Percentiles rank a stretch among this genome's conserved stretches.
phyloP scores from a whole-genome alignment of 1,140 invertebrate species.

The Rhynchophorus ferrugineus region DNA sequence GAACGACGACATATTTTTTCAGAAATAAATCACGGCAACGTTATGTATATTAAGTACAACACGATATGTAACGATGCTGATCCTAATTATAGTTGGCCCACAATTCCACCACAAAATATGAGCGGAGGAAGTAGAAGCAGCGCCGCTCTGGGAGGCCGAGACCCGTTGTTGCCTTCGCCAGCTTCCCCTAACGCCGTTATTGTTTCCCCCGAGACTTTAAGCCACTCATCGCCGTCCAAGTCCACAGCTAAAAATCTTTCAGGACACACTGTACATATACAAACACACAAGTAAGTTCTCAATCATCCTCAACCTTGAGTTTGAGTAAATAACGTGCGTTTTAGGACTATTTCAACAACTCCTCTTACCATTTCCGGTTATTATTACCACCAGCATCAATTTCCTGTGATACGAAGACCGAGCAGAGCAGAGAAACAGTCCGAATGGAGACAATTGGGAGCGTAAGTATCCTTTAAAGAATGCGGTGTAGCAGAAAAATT shows the following conservation, averaged over 20 bases:
- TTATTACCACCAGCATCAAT: constrained; percentile 30
- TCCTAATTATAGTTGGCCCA: constrained; percentile 44
- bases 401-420: constrained; percentile 37
- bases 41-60: too few species aligned
- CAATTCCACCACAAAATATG: constrained; percentile 51
- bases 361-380: constrained; percentile 31
- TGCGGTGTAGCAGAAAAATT: too few species aligned
- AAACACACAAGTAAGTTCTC: constrained; percentile 17
- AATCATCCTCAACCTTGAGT: not conserved
- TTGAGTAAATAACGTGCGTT: not conserved
- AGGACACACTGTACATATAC: constrained; percentile 20
- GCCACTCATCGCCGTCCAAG: constrained; percentile 47
- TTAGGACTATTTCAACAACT: constrained; percentile 18
- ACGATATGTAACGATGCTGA: not conserved
- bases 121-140: constrained; percentile 48
- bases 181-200: constrained; percentile 62
- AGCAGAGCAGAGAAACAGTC: constrained; percentile 44
- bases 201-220: constrained; percentile 64
- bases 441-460: constrained; percentile 44
- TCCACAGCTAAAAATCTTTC: constrained; percentile 16
- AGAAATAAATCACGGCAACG: too few species aligned
- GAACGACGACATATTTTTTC: too few species aligned
- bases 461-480: constrained; percentile 38
- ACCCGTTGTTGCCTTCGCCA: constrained; percentile 54
- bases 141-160: constrained; percentile 34